Percentiles rank a stretch among this genome's conserved stretches.
Evolutionary conservation across 2,888 invertebrate genomes (phyloP).

Genomic region (Piscicola geometra): DNA sequence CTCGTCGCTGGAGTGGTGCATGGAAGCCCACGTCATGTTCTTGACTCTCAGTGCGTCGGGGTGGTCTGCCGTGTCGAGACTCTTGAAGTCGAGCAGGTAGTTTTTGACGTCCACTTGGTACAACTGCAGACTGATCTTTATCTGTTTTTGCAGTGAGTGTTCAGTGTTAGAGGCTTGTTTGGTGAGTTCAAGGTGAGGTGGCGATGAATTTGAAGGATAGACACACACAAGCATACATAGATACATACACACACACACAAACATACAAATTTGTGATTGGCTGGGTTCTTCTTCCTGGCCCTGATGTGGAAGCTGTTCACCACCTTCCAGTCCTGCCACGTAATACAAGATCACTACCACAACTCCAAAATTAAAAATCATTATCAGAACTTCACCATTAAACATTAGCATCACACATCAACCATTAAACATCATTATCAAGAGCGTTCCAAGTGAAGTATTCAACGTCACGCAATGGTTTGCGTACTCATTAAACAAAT

Average conservation of each 20-base stretch:
- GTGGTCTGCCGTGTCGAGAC: conserved; percentile 57
- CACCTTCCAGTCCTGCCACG: conserved; percentile 84
- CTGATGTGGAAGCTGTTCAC: conserved; percentile 93
- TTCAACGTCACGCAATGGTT: no score
- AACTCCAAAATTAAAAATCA: conserved; percentile 4
- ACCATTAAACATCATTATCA: no score
- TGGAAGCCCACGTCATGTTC: conserved; percentile 42
- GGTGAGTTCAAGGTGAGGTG: background rate
- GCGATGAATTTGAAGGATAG: background rate
- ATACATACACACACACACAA: background rate
- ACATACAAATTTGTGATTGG: conserved; percentile 72
- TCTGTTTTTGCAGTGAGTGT: conserved; percentile 44
- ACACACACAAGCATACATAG: no score
- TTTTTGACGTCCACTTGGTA: conserved; percentile 99
- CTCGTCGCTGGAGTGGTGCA: conserved; percentile 28
- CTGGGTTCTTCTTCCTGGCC: conserved; percentile 81
- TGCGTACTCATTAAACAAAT: no score
- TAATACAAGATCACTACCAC: background rate
- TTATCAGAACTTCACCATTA: conserved; percentile 11
- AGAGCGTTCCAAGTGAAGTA: no score
- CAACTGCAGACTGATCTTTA: conserved; percentile 93
- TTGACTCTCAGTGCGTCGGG: conserved; percentile 44
- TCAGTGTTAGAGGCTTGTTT: background rate
- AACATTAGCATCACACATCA: no score
- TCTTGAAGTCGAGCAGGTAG: conserved; percentile 94